Evolutionary conservation across 2,797 vertebrate species (phyloP).

Genomic region (Xenopus petersii): DNA sequence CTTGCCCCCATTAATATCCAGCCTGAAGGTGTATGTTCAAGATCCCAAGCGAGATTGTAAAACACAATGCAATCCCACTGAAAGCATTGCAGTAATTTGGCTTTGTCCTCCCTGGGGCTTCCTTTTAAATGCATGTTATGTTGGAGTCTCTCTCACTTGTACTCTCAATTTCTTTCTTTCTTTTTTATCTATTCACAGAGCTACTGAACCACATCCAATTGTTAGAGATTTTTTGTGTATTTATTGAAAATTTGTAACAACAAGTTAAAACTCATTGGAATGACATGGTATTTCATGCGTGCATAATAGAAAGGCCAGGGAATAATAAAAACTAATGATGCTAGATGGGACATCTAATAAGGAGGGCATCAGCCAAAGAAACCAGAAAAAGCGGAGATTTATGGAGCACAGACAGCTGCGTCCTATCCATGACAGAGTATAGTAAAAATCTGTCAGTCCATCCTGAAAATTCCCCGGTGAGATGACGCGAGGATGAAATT

Average conservation of each 20-base stretch:
- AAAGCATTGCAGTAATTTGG: constrained; percentile 7
- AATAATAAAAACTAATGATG: constrained; percentile 21
- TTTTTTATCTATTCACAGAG: constrained; percentile 2
- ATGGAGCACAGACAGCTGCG: not conserved
- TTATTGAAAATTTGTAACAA: constrained; percentile 33
- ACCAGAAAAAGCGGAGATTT: constrained; percentile 1
- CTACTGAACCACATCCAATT: constrained; percentile 22
- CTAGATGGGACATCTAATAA: constrained; percentile 16
- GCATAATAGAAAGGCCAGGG: constrained; percentile 16
- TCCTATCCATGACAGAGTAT: not conserved
- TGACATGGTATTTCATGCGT: constrained; percentile 17
- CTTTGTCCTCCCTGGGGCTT: constrained; percentile 14
- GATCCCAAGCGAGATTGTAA: not conserved
- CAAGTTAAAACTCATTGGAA: constrained; percentile 23
- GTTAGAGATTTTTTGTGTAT: constrained; percentile 19
- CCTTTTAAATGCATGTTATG: constrained; percentile 20
- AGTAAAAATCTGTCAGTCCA: constrained; percentile 2
- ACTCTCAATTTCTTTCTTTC: not conserved
- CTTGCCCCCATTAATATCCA: constrained; percentile 13
- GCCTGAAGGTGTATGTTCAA: constrained; percentile 11
- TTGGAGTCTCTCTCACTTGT: not conserved
- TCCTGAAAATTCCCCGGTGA: constrained; percentile 7
- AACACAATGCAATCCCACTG: constrained; percentile 9
- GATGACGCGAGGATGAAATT: constrained; percentile 3
- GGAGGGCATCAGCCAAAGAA: not conserved